Evolutionary conservation across 2,888 invertebrate species (phyloP).

Genomic region (Callinectes sapidus): DNA sequence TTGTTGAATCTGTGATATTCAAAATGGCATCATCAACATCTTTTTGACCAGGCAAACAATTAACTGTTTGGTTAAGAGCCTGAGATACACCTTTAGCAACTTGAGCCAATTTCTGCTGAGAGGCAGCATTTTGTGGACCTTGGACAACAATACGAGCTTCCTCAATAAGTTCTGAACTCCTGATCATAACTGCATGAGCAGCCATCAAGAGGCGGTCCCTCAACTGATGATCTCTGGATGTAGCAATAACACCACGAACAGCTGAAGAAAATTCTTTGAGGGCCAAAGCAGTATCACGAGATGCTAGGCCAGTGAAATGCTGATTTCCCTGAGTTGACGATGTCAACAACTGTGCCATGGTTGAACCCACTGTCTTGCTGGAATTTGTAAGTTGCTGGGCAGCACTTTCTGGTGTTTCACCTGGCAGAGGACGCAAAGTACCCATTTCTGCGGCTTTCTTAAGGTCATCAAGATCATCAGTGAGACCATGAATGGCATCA

Average conservation of each 20-base stretch:
- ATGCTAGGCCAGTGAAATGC: constrained; percentile 87
- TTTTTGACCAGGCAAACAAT: constrained; percentile 92
- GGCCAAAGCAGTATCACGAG: constrained; percentile 86
- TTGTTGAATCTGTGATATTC: constrained; percentile 84
- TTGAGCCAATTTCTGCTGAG: constrained; percentile 81
- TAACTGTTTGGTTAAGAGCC: constrained; percentile 84
- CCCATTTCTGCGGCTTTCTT: constrained; percentile 85
- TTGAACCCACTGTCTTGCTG: constrained; percentile 87
- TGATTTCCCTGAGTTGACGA: constrained; percentile 89
- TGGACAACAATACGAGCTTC: constrained; percentile 87
- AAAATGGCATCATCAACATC: constrained; percentile 94
- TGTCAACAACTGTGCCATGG: constrained; percentile 89
- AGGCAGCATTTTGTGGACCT: constrained; percentile 81
- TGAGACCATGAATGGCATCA: constrained; percentile 86
- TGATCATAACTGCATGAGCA: constrained; percentile 87
- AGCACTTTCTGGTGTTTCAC: constrained; percentile 84
- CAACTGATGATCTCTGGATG: constrained; percentile 80
- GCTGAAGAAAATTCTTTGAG: constrained; percentile 85
- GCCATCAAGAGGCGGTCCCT: constrained; percentile 78
- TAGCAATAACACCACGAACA: constrained; percentile 87
- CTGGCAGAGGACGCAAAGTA: constrained; percentile 88
- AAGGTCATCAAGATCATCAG: constrained; percentile 88
- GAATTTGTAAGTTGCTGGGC: constrained; percentile 80
- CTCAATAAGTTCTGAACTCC: constrained; percentile 85
- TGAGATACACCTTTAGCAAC: constrained; percentile 85